A percentile compares a stretch with the other conserved stretches of the same genome.
Evolutionary conservation across 1,140 invertebrate species (phyloP).

Genomic region (Temnothorax longispinosus): DNA sequence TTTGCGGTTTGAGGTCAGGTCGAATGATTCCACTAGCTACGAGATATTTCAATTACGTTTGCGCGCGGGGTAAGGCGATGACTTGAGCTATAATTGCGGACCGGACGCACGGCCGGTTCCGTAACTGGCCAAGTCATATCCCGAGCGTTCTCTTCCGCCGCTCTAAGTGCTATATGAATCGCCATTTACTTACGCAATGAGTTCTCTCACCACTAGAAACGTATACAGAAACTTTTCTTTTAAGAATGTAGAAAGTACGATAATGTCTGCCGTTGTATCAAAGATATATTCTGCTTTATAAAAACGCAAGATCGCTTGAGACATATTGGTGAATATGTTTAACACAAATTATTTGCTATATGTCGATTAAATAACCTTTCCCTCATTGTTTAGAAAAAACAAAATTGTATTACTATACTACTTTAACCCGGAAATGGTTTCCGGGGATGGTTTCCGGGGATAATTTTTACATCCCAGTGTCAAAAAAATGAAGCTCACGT

Average conservation of each 20-base stretch:
- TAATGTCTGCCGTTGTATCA: neutral
- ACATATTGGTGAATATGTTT: neutral
- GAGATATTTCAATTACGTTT: constrained; percentile 82
- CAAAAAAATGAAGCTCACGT: too few species aligned
- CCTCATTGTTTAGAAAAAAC: neutral
- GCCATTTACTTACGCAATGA: neutral
- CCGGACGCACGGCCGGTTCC: constrained; percentile 60
- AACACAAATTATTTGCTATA: neutral
- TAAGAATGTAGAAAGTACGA: neutral
- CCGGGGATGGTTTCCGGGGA: too few species aligned
- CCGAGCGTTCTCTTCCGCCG: constrained; percentile 6
- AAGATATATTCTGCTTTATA: neutral
- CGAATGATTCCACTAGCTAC: constrained; percentile 72
- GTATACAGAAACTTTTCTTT: neutral
- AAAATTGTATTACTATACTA: too few species aligned
- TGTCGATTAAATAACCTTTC: neutral
- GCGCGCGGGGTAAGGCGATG: constrained; percentile 44
- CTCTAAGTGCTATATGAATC: constrained; percentile 5
- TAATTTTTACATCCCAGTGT: too few species aligned
- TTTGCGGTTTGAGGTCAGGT: constrained; percentile 79
- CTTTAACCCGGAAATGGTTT: neutral
- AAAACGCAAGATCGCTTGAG: neutral
- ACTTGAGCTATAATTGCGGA: constrained; percentile 72
- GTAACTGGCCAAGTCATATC: constrained; percentile 70
- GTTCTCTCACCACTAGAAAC: neutral